Percentiles rank a stretch among this genome's conserved stretches.
These are phyloP conservation scores for Microchrysa polita DNA, from an alignment of 2,888 invertebrate species.

Conservation along the genomic window DNA sequence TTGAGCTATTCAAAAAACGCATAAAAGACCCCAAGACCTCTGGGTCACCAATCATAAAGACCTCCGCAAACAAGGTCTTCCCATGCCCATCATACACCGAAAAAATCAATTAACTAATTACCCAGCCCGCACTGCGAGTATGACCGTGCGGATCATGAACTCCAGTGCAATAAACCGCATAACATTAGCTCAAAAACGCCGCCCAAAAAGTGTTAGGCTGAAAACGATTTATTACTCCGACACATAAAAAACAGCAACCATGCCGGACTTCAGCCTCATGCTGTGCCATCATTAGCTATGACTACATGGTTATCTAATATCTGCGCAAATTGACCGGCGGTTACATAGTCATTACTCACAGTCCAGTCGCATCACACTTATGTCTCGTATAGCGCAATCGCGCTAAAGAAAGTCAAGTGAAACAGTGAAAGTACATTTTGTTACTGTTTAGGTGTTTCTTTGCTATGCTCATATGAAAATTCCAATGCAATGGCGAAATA, in stretches of 20 bases:
- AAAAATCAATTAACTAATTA: too few species aligned
- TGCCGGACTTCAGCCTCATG: too few species aligned
- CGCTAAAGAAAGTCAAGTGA: conserved; percentile 35
- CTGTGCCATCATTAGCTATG: not conserved
- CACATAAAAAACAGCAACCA: not conserved
- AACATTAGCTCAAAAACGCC: not conserved
- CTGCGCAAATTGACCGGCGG: conserved; percentile 5
- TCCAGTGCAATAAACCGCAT: too few species aligned
- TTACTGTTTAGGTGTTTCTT: too few species aligned
- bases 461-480: conserved; percentile 3
- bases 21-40: too few species aligned
- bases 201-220: conserved; percentile 2
- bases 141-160: too few species aligned
- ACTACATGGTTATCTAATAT: not conserved
- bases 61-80: too few species aligned
- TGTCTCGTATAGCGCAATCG: conserved; percentile 19
- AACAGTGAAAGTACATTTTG: conserved; percentile 41
- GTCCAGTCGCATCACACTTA: conserved; percentile 4
- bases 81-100: too few species aligned
- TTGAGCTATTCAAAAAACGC: too few species aligned
- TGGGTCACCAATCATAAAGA: too few species aligned
- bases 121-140: too few species aligned
- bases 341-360: conserved; percentile 23
- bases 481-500: conserved; percentile 18
- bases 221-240: not conserved